phyloP scores from a whole-genome alignment of 2,888 invertebrate species.

The Conus canariensis region DNA sequence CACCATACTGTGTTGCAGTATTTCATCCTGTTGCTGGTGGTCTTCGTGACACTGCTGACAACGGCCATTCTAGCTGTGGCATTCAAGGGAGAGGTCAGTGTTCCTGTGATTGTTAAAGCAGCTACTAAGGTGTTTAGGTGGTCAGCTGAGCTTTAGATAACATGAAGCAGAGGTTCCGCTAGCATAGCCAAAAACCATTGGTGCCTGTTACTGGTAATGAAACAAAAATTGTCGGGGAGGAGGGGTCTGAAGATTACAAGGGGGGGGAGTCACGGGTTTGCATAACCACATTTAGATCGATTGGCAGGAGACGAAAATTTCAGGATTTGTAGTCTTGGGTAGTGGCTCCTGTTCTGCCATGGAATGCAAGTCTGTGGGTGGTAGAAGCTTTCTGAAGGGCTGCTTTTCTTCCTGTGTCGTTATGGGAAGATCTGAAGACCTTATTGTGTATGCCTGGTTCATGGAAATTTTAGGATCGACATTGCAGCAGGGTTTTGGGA shows the following conservation, averaged over 20 bases:
- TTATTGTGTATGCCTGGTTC: background rate
- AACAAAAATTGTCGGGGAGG: background rate
- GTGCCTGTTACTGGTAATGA: too few relatives aligned
- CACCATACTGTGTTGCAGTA: constrained; percentile 32
- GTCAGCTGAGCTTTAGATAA: too few relatives aligned
- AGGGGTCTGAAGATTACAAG: background rate
- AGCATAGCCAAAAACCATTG: too few relatives aligned
- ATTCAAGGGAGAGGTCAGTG: constrained; percentile 48
- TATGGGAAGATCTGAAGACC: background rate
- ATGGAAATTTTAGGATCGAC: background rate
- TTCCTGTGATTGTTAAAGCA: too few relatives aligned
- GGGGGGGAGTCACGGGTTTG: background rate
- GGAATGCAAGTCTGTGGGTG: background rate
- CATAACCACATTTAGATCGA: background rate
- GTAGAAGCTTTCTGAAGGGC: background rate
- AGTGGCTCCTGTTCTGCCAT: background rate
- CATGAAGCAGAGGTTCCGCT: too few relatives aligned
- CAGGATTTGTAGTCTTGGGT: background rate
- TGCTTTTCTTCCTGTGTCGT: background rate
- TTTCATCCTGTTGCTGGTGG: constrained; percentile 26
- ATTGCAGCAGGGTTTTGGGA: background rate
- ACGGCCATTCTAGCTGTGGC: constrained; percentile 45
- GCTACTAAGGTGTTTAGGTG: too few relatives aligned
- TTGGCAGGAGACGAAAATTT: background rate
- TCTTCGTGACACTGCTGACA: constrained; percentile 9